A percentile compares a stretch with the other conserved stretches of the same genome.
phyloP scores from a whole-genome alignment of 2,888 invertebrate species.

The Zygothrica quintamaculata region DNA sequence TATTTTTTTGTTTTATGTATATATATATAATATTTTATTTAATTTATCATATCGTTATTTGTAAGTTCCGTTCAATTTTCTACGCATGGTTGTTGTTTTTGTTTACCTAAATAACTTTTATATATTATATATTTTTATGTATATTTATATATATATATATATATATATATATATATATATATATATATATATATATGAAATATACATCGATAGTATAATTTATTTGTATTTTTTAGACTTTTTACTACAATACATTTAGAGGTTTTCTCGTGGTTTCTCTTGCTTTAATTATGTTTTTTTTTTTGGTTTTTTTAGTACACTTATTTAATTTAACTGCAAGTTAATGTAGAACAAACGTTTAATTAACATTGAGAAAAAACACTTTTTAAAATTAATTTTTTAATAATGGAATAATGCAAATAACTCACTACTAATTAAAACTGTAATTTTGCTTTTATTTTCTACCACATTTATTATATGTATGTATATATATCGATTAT shows the following conservation, averaged over 20 bases:
- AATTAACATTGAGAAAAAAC: constrained; percentile 54
- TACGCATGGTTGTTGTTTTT: constrained; percentile 73
- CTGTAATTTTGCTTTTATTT: constrained; percentile 49
- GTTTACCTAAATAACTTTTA: constrained; percentile 34
- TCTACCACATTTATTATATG: constrained; percentile 62
- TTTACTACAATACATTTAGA: constrained; percentile 64
- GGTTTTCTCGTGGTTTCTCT: constrained; percentile 20
- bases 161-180: constrained; percentile 34
- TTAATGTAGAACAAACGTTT: constrained; percentile 5
- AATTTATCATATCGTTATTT: constrained; percentile 47
- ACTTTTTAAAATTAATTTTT: constrained; percentile 60
- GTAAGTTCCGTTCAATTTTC: constrained; percentile 69
- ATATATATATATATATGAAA: constrained; percentile 56
- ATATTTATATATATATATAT: constrained; percentile 15
- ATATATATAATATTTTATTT: constrained; percentile 19
- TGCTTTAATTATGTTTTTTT: too few species aligned
- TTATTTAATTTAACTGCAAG: constrained; percentile 70
- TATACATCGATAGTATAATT: constrained; percentile 66
- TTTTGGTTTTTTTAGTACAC: constrained; percentile 64
- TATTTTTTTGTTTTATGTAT: constrained; percentile 10
- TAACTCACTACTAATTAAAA: constrained; percentile 56
- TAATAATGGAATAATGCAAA: not conserved
- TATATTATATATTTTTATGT: constrained; percentile 29
- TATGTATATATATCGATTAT: too few species aligned
- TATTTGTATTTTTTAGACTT: constrained; percentile 38